Evolutionary conservation across 2,888 invertebrate genomes (phyloP).

Genomic region (Drosophila yooni): DNA sequence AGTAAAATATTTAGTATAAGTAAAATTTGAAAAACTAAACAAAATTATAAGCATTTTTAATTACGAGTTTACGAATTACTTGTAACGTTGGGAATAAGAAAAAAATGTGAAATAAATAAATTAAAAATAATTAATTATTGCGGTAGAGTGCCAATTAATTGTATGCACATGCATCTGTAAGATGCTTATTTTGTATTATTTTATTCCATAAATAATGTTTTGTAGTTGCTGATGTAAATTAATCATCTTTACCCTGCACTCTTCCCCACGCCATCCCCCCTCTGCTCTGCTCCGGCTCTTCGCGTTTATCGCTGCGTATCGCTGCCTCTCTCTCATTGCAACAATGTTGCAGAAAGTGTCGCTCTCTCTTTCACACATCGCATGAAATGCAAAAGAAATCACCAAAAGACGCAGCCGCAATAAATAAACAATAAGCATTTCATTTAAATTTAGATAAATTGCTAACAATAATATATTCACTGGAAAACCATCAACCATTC

Average conservation of each 20-base stretch:
- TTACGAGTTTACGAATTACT: background rate
- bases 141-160: background rate
- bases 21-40: background rate
- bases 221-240: conserved; percentile 46
- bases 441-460: background rate
- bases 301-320: background rate
- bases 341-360: conserved; percentile 6
- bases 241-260: conserved; percentile 38
- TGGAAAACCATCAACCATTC: background rate
- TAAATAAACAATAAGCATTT: background rate
- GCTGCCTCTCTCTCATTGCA: background rate
- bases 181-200: conserved; percentile 43
- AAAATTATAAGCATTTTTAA: background rate
- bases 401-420: conserved; percentile 33
- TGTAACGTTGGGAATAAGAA: background rate
- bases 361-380: background rate
- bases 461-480: background rate
- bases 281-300: background rate
- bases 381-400: conserved; percentile 42
- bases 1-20: background rate
- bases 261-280: background rate
- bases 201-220: conserved; percentile 17
- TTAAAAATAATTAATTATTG: background rate
- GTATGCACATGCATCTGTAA: background rate
- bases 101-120: background rate